Evolutionary conservation across 2,113 vertebrate species (phyloP), one percentile per base, ranked within the genome.

Genomic region (Phylloscopus trochiloides): DNA sequence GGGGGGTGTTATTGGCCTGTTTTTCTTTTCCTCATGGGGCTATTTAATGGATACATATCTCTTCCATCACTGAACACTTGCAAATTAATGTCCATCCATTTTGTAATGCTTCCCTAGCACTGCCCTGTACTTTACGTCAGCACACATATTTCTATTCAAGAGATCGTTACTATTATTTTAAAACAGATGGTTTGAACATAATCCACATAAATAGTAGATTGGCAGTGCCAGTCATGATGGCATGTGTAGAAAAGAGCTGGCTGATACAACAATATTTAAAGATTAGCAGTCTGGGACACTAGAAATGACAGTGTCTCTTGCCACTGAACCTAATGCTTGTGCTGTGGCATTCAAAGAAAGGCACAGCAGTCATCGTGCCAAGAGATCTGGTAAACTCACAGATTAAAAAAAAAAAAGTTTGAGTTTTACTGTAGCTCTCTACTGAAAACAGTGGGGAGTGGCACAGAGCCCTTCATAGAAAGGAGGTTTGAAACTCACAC

Each of bases 201-300:
- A 96, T 97, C 96, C 96, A 97, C 96, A 95, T 96, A 97, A 97
- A 97, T 96, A 97, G 96, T 97, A 95, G 96, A 97, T 97, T 97
- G 96, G 96, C 96, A 96, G 92, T 96, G 95, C 96, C 96, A 97
- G 93, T 96, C 96, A 96, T n/a, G 86, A 96, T 92, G 96, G 93
- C 96, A 96, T 93, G 96, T 96, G 96, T 65, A 96, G 96, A 96
- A 96, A 94, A 96, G 96, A 96, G 92, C 90, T 96, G 96, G 96
- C 96, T 96, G 96, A 92, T 95, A 86, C 15, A 10, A 92, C 90
- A 96, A 93, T 96, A 95, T 97, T 96, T 96, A 94, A 95, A 94
- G 96, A 97, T 95, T 96, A 97, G 68, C 96, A 95, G 96, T 95
- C 96, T 97, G 96, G 92, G 96, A 96, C 96, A 92, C 92, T 95